Conservation (phyloP, 2,888 invertebrate genomes). For the Amphipoea lucens region DNA sequence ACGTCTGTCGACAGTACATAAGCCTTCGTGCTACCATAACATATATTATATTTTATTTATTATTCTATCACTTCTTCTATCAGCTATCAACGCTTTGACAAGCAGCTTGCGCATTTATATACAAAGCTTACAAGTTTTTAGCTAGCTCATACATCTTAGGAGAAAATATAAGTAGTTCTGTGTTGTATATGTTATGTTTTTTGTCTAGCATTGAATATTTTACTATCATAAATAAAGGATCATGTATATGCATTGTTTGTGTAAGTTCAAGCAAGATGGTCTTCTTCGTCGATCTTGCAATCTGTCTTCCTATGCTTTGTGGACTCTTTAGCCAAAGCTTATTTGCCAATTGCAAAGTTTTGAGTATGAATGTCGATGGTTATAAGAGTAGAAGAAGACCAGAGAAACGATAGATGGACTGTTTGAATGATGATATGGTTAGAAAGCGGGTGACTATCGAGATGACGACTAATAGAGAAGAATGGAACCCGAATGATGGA, state of each 20-base stretch:
- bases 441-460: no score
- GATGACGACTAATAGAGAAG: no score
- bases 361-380: background rate
- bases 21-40: background rate
- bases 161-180: conserved; percentile 1
- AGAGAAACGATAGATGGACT: background rate
- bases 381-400: no score
- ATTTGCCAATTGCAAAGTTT: background rate
- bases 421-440: no score
- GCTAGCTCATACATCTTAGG: background rate
- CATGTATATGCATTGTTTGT: background rate
- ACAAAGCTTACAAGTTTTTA: conserved; percentile 45
- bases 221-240: background rate
- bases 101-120: conserved; percentile 12
- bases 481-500: no score
- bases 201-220: background rate
- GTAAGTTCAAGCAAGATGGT: background rate
- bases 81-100: conserved; percentile 26
- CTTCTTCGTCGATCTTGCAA: background rate
- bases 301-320: background rate
- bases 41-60: conserved; percentile 5
- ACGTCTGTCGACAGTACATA: background rate
- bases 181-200: background rate
- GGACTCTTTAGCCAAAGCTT: background rate
- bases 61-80: conserved; percentile 10